Evolutionary conservation across 1,140 invertebrate genomes (phyloP), one percentile per base, ranked within the genome.

Genomic region (Dendroctonus ponderosae): DNA sequence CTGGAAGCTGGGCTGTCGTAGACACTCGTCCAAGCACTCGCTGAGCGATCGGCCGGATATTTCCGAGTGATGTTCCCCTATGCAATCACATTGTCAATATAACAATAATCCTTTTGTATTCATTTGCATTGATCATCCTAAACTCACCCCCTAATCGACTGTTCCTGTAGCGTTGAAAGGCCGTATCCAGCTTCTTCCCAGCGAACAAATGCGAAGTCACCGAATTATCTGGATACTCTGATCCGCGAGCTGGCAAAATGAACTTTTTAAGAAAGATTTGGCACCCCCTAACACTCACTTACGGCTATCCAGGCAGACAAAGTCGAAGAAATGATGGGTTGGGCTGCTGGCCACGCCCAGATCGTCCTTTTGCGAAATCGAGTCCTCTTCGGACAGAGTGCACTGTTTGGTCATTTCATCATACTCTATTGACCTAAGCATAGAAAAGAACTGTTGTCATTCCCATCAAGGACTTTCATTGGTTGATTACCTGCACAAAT

Each of bases 11-110:
- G 90, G 90, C 80, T 93, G 91, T 57, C 91, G 81, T 57, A 94
- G 82, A 76, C 93, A 96, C 74, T 94, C 91, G 77, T 94, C 92
- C 60, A 95, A 77, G 74, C 93, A 95, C 77, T 95, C 92, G 77
- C 90, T 93, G 14, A 94, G 79, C 5, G 91, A 91, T 57, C 91
- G 82, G 46, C 91, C 90, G 0, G 90, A 92, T 70, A 93, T 92
- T 78, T 95, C 92, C 2, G 91, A 93, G 79, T 94, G 91, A 78
- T 92, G 93, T 78, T 93, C 91, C 5, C 65, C 61, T 63, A 63
- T 41, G 12, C 38, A 58, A 37, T 12, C 11, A 58, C 12, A 6
- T 60, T 0, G 6, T 48, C 51, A 3, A 41, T 7, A 5, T 50
- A 12, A 12, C 46, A 4, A 59, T 38, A 0, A 59, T 51, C 12